These are phyloP conservation scores for Pseudobourletiella spinata DNA, from an alignment of 1,140 invertebrate species.

Conservation along the genomic window DNA sequence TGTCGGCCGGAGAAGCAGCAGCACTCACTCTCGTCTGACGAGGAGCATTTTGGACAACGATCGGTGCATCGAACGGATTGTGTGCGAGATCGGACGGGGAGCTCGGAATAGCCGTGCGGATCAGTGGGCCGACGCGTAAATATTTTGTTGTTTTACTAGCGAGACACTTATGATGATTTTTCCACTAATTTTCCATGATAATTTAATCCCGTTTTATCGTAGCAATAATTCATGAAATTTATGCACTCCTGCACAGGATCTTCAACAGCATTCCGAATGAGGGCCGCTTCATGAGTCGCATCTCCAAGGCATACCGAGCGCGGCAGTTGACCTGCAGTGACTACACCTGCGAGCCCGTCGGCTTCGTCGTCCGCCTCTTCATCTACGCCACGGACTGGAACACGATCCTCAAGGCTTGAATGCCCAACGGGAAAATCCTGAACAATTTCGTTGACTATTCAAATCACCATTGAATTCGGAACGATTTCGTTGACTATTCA, in stretches of 20 bases:
- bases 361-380: not conserved
- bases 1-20: not conserved
- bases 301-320: not conserved
- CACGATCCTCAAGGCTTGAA: slow-evolving; percentile 7
- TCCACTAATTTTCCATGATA: no score
- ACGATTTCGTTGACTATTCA: no score
- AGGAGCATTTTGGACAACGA: not conserved
- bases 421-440: no score
- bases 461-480: no score
- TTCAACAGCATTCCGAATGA: slow-evolving; percentile 2
- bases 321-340: not conserved
- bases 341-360: slow-evolving; percentile 7
- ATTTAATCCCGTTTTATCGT: no score
- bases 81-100: not conserved
- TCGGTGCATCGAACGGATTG: slow-evolving; percentile 4
- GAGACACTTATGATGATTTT: no score
- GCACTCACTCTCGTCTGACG: not conserved
- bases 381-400: slow-evolving; percentile 6
- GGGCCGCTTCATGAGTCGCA: not conserved
- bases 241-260: not conserved
- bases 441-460: no score
- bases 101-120: slow-evolving; percentile 1
- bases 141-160: not conserved
- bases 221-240: not conserved
- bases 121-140: slow-evolving; percentile 3